phyloP scores from a whole-genome alignment of 1,140 invertebrate species.

The Bombus pascuorum region DNA sequence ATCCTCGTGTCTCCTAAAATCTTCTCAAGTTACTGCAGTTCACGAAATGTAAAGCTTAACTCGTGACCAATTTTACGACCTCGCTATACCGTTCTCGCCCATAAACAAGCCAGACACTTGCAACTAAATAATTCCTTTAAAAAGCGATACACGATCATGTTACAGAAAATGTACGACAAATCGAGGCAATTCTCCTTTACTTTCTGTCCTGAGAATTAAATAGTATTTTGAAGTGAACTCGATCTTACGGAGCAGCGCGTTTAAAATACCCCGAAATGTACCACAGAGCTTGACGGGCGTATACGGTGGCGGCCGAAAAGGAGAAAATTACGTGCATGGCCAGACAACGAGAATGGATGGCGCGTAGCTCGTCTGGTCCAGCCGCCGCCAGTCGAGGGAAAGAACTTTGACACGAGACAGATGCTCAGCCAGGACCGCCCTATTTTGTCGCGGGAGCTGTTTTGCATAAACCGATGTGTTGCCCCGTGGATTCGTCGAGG shows the following conservation, averaged over 20 bases:
- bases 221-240: background rate
- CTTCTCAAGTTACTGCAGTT: background rate
- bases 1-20: background rate
- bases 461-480: constrained; percentile 53
- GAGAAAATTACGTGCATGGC: constrained; percentile 54
- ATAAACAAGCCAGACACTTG: background rate
- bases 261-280: constrained; percentile 22
- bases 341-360: constrained; percentile 55
- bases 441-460: constrained; percentile 54
- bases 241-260: background rate
- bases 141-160: background rate
- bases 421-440: constrained; percentile 47
- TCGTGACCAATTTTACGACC: background rate
- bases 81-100: background rate
- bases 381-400: background rate
- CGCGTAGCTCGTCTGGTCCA: background rate
- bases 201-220: background rate
- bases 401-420: constrained; percentile 60
- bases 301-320: background rate
- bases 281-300: background rate
- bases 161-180: background rate
- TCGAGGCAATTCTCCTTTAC: too few relatives aligned
- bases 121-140: background rate
- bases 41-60: background rate
- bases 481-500: background rate